A percentile compares a stretch with the other conserved stretches of the same genome.
Conservation (phyloP, 2,888 invertebrate species). For the Drosophila monieri region DNA sequence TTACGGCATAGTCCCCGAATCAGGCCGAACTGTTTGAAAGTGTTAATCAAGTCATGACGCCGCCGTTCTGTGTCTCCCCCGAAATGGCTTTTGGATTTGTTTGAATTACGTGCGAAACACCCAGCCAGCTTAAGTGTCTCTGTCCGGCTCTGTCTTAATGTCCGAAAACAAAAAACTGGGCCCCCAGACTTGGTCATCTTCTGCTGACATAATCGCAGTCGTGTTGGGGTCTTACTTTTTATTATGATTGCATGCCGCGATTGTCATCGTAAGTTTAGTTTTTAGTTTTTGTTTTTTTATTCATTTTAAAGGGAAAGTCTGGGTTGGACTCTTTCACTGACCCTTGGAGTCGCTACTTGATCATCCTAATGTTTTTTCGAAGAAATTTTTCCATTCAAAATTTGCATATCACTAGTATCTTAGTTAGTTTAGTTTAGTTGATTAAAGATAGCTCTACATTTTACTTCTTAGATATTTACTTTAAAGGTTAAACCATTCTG, state of each 20-base stretch:
- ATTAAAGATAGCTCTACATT: no score
- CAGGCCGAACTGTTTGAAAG: constrained; percentile 46
- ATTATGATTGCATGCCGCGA: constrained; percentile 49
- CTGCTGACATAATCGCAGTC: constrained; percentile 63
- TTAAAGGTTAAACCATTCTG: neutral
- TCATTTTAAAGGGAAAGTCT: neutral
- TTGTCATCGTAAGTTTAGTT: constrained; percentile 9
- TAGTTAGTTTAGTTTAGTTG: neutral
- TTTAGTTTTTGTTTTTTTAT: neutral
- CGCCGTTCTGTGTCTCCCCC: constrained; percentile 62
- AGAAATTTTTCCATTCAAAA: constrained; percentile 3
- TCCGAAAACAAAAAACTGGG: neutral
- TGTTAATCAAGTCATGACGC: constrained; percentile 73
- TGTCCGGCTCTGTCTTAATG: constrained; percentile 43
- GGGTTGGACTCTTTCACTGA: constrained; percentile 34
- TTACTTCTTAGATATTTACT: neutral
- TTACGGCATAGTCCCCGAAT: constrained; percentile 55
- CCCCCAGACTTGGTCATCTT: constrained; percentile 8
- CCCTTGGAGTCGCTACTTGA: neutral
- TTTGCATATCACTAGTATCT: neutral
- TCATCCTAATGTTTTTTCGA: neutral
- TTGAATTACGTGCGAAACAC: constrained; percentile 74
- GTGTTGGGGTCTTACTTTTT: constrained; percentile 46
- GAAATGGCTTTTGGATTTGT: constrained; percentile 38
- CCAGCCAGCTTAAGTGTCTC: constrained; percentile 21